These are phyloP conservation scores for Peromyscus leucopus DNA, from an alignment of 2,113 vertebrate genomes.

Conservation along the genomic window DNA sequence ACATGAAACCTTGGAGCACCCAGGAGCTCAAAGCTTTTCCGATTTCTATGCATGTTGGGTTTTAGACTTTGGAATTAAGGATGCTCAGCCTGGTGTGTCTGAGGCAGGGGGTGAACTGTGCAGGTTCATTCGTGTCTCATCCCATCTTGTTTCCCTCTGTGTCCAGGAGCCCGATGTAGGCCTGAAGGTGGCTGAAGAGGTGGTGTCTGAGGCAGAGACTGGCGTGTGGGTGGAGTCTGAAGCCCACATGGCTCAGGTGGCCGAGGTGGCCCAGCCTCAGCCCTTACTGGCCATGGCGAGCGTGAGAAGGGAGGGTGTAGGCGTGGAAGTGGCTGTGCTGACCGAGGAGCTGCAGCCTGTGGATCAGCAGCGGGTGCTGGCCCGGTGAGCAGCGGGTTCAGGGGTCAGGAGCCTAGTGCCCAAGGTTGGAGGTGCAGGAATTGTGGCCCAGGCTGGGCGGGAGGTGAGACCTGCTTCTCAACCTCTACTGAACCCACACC, in stretches of 20 bases:
- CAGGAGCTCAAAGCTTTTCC: neutral
- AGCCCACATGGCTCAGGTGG: constrained; percentile 60
- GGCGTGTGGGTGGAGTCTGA: neutral
- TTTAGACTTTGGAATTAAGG: neutral
- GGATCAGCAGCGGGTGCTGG: constrained; percentile 91
- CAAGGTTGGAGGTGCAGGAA: neutral
- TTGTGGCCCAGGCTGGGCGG: rapidly evolving
- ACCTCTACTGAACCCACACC: neutral
- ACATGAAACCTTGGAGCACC: too few relatives aligned
- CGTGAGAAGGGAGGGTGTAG: constrained; percentile 27
- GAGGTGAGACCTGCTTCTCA: neutral
- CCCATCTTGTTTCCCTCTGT: neutral
- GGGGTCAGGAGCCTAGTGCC: rapidly evolving
- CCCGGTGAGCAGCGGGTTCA: constrained; percentile 87
- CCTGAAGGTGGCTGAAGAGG: neutral
- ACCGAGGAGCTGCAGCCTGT: constrained; percentile 65
- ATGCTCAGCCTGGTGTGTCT: neutral
- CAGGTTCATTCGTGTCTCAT: rapidly evolving
- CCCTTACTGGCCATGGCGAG: neutral
- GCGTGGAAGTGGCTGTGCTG: neutral
- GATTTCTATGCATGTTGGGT: neutral
- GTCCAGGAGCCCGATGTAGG: constrained; percentile 49
- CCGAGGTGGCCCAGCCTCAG: constrained; percentile 14
- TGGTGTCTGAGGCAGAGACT: neutral
- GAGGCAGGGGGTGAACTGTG: neutral